Base-by-base conservation (phyloP, 2,888 invertebrate species). In the Amblyjoppa fuscipennis region DNA sequence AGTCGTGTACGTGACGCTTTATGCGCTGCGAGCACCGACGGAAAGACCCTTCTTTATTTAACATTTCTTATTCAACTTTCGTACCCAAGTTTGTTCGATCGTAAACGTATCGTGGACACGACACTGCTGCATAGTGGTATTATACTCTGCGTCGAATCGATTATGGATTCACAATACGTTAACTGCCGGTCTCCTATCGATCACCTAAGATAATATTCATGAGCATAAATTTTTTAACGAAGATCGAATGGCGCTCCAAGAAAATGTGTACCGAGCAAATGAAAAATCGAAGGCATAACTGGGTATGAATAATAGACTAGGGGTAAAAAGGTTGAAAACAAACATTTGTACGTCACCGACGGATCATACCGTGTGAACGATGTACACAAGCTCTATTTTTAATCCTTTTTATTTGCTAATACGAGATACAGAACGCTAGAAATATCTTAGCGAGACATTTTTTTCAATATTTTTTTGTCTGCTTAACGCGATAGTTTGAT, bases 61-160 rank as follows among this genome's bases (percentile, higher is more conserved):
- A 28, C 28, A 31, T 61, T 61, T 69, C 66, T 66, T 25, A 76
- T 76, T 66, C 66, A 66, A 76, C 51, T 49, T 41, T 76, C 31
- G 34, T 74, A 31, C 49, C 49, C 49, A 49, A 45, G 31, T 76
- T 38, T 51, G 25, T 76, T 76, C 66, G 34, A 31, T 64, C 31
- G 64, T 34, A 64, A 16, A 64, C 31, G 64, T 31, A 64, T 31
- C 64, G 31, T 64, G 31, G n/a, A 64, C 64, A 16, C 16, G 31
- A 64, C 34, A 59, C 25, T 59, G 64, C 31, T 64, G 64, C 64
- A 28, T 3, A 64, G 6, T 16, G 4, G 64, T n/a, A 64, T 64
- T 64, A 34, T 64, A 31, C 31, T 31, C n/a, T 16, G 5, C 31
- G 13, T 0, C 16, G 64, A 31, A 31, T 16, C 64, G 64, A 64